Base-by-base conservation (phyloP, 2,888 invertebrate genomes). In the Gryllus longicercus region DNA sequence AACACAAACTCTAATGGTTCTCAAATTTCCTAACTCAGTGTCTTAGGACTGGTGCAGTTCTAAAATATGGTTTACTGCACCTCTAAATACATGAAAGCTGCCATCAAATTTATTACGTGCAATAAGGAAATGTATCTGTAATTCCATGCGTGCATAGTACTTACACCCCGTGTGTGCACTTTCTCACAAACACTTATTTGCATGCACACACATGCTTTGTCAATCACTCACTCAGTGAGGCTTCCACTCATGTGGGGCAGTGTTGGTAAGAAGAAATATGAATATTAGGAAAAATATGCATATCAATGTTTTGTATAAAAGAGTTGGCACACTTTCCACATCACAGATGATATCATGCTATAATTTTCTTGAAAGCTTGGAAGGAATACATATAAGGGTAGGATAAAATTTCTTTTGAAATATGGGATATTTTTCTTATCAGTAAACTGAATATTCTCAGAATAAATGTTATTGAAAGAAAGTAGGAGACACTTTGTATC, bases 121-220 rank as follows among this genome's bases (percentile, higher is more conserved):
- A 63, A 18, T 63, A 18, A 63, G 63, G 63, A 11, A 63, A n/a
- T 63, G 63, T 63, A 38, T 38, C 8, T 38, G 63, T 63, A n/a
- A 63, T 18, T 63, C n/a, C 63, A 63, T 63, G 63, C 63, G 63
- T 63, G 63, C 63, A 63, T 63, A 38, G 38, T 38, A 63, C 63
- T 63, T 63, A 63, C 63, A 63, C n/a, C n/a, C 63, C n/a, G 63
- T 63, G 63, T n/a, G n/a, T 63, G 63, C n/a, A 63, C 63, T 63
- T 16, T 63, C 38, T 38, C 38, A 38, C 63, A 63, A 63, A 63
- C 63, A 63, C 63, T 18, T 38, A 38, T 38, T 38, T 63, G 63
- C 63, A 63, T 63, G 63, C 63, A 63, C 63, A 14, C 63, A 63
- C 63, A 63, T 63, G 63, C 63, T 63, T 63, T n/a, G 14, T 63